These are phyloP conservation scores for Rhabditoides inermis DNA, from an alignment of 2,888 invertebrate species.

Conservation along the genomic window DNA sequence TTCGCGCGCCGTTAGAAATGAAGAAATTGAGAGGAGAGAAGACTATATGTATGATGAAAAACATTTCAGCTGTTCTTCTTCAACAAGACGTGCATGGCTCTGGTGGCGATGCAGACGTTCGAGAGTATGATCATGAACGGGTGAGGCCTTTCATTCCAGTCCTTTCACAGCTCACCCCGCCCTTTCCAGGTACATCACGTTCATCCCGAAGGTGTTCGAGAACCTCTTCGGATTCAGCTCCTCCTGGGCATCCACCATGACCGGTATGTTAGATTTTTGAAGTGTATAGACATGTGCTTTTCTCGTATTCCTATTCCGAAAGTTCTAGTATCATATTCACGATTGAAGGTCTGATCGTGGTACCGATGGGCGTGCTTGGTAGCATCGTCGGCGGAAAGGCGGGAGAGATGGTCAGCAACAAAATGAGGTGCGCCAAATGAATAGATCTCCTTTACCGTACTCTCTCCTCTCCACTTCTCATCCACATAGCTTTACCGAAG, in stretches of 20 bases:
- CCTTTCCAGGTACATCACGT: slow-evolving; percentile 38
- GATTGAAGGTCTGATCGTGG: slow-evolving; percentile 26
- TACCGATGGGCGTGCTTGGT: slow-evolving; percentile 28
- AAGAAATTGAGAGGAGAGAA: background rate
- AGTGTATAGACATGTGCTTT: background rate
- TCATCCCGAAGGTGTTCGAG: slow-evolving; percentile 40
- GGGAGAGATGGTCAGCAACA: slow-evolving; percentile 12
- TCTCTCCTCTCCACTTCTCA: no score
- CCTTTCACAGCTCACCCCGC: no score
- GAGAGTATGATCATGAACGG: slow-evolving; percentile 39
- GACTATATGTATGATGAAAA: background rate
- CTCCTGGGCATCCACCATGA: slow-evolving; percentile 22
- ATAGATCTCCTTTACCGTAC: no score
- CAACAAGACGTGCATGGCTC: slow-evolving; percentile 25
- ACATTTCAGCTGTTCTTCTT: slow-evolving; percentile 19
- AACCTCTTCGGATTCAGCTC: slow-evolving; percentile 33
- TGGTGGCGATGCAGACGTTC: slow-evolving; percentile 32
- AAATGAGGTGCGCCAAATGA: slow-evolving; percentile 11
- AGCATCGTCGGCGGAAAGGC: slow-evolving; percentile 23
- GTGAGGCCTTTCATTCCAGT: no score
- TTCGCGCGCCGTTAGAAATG: no score
- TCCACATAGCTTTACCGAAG: no score
- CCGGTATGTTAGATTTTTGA: slow-evolving; percentile 16
- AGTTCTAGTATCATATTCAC: background rate
- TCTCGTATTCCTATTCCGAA: background rate